A percentile compares a stretch with the other conserved stretches of the same genome.
Evolutionary conservation across 2,113 vertebrate species (phyloP).

Genomic region (Serilophus lunatus): DNA sequence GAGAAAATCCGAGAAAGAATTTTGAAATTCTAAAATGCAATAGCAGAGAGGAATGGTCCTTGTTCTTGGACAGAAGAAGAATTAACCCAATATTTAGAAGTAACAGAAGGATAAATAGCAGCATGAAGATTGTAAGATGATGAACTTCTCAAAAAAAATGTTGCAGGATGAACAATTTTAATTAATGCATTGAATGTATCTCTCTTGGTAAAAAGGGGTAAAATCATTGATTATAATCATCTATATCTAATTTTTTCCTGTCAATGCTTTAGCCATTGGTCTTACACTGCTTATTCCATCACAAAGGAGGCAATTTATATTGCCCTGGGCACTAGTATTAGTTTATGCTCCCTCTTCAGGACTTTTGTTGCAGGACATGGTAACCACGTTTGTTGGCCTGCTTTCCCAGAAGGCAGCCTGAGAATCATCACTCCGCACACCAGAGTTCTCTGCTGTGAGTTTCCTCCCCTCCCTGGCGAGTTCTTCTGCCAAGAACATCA

Average conservation of each 20-base stretch:
- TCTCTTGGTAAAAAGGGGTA: background rate
- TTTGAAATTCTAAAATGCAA: background rate
- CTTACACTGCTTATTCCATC: background rate
- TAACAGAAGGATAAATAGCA: background rate
- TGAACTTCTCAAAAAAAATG: background rate
- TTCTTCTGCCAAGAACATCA: slow-evolving; percentile 45
- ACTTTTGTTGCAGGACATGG: background rate
- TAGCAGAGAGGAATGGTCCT: background rate
- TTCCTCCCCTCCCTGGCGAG: background rate
- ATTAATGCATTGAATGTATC: background rate
- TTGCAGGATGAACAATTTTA: background rate
- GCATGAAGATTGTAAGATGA: background rate
- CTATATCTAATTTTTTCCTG: background rate
- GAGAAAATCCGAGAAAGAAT: background rate
- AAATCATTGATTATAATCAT: background rate
- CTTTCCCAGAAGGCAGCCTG: background rate
- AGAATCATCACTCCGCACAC: slow-evolving; percentile 43
- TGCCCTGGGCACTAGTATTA: background rate
- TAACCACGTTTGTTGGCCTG: slow-evolving; percentile 19
- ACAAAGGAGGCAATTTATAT: background rate
- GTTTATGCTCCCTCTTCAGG: slow-evolving; percentile 21
- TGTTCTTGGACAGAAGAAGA: background rate
- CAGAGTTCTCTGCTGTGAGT: slow-evolving; percentile 6
- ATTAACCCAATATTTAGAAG: background rate
- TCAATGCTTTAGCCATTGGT: background rate